Percentiles rank a stretch among this genome's conserved stretches.
phyloP scores from a whole-genome alignment of 2,113 vertebrate species.

The Gallinago jamesoni region DNA sequence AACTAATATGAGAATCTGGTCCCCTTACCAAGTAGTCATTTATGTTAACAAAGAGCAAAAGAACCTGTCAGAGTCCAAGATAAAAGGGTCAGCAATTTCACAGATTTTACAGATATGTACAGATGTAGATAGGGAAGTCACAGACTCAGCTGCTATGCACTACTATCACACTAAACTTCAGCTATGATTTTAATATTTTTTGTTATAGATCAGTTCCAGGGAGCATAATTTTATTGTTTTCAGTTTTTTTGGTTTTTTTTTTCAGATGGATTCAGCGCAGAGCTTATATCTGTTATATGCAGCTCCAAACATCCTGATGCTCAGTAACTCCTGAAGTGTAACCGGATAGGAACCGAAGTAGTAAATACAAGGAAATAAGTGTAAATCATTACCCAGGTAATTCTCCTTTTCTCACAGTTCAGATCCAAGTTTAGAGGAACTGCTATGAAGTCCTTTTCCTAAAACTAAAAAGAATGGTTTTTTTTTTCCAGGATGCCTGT shows the following conservation, averaged over 20 bases:
- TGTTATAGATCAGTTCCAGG: not conserved
- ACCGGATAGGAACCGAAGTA: not conserved
- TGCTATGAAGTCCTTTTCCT: not conserved
- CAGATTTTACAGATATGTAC: not conserved
- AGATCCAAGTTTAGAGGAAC: constrained; percentile 3
- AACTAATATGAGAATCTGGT: not conserved
- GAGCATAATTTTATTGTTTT: not conserved
- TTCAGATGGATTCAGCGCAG: not conserved
- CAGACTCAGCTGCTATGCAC: not conserved
- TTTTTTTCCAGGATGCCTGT: not conserved
- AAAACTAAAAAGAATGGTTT: not conserved
- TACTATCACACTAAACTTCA: not conserved
- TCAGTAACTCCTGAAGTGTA: not conserved
- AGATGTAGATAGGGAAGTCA: not conserved
- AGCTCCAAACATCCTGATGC: not conserved
- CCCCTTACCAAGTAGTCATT: not conserved
- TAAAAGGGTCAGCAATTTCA: not conserved
- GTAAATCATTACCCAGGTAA: not conserved
- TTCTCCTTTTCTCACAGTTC: not conserved
- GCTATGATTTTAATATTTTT: not conserved
- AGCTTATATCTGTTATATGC: not conserved
- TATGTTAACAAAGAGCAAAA: not conserved
- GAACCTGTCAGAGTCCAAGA: not conserved
- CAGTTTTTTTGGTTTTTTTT: not conserved
- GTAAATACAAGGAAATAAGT: not conserved